phyloP scores from a whole-genome alignment of 1,140 invertebrate species.

The Monomorium pharaonis region DNA sequence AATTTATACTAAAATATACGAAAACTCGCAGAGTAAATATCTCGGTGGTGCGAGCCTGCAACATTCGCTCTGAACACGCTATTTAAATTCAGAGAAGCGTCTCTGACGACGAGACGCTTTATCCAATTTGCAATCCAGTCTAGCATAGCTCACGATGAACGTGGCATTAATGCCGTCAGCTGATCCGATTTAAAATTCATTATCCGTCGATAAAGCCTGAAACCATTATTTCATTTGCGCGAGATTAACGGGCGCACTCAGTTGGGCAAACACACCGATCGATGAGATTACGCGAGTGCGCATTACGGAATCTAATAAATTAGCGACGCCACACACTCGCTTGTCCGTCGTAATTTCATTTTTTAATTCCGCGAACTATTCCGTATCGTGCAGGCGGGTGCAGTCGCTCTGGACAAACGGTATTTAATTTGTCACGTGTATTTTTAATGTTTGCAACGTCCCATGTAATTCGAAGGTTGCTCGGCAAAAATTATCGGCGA shows the following conservation, averaged over 20 bases:
- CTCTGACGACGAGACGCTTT: slow-evolving; percentile 54
- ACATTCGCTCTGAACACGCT: slow-evolving; percentile 28
- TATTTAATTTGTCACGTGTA: not conserved
- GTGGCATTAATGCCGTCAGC: slow-evolving; percentile 69
- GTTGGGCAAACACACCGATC: slow-evolving; percentile 74
- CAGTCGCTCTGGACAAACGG: slow-evolving; percentile 56
- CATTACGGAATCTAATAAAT: slow-evolving; percentile 77
- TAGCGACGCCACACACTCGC: slow-evolving; percentile 69
- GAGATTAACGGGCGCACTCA: slow-evolving; percentile 73
- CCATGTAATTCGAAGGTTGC: not conserved
- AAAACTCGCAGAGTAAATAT: slow-evolving; percentile 21
- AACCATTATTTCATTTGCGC: slow-evolving; percentile 75
- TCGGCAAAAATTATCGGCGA: not conserved
- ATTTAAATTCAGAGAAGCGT: slow-evolving; percentile 55
- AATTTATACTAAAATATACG: slow-evolving; percentile 23
- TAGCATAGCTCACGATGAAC: slow-evolving; percentile 66
- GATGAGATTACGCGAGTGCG: slow-evolving; percentile 69
- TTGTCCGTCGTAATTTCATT: slow-evolving; percentile 62
- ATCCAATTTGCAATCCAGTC: slow-evolving; percentile 72
- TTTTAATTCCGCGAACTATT: slow-evolving; percentile 56
- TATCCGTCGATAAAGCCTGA: slow-evolving; percentile 74
- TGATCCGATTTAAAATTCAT: slow-evolving; percentile 77
- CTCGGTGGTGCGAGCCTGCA: not conserved
- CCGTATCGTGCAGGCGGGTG: slow-evolving; percentile 38
- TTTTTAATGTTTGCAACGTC: not conserved